phyloP scores from a whole-genome alignment of 2,113 vertebrate genomes.

The Symphodus melops region DNA sequence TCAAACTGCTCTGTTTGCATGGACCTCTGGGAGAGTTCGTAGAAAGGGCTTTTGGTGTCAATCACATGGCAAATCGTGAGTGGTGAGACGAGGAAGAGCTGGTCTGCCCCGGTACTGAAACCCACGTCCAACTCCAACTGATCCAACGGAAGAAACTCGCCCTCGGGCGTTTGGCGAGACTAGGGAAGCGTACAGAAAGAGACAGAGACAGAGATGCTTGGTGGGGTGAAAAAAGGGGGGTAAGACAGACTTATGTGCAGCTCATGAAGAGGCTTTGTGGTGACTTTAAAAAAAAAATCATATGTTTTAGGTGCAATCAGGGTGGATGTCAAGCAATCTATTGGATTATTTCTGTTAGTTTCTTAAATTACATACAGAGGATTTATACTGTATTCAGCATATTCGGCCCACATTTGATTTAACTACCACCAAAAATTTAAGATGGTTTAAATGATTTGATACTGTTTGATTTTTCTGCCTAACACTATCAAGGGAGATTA shows the following conservation, averaged over 20 bases:
- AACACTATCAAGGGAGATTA: background rate
- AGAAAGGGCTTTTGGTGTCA: conserved; percentile 98
- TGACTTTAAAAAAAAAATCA: conserved; percentile 56
- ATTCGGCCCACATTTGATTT: conserved; percentile 8
- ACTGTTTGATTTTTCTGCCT: background rate
- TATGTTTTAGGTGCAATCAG: conserved; percentile 63
- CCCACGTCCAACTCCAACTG: conserved; percentile 99
- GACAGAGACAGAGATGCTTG: conserved; percentile 46
- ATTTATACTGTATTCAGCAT: background rate
- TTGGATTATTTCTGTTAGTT: background rate
- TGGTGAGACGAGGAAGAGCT: conserved; percentile 98
- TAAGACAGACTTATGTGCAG: conserved; percentile 61
- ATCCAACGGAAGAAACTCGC: conserved; percentile 97
- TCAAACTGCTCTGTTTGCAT: conserved; percentile 99
- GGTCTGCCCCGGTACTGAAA: conserved; percentile 98
- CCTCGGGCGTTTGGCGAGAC: conserved; percentile 99
- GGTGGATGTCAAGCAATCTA: conserved; percentile 57
- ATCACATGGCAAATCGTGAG: conserved; percentile 99
- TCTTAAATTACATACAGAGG: too few relatives aligned
- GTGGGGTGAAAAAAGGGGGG: conserved; percentile 9
- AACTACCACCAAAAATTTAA: background rate
- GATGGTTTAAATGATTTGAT: background rate
- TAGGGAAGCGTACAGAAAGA: conserved; percentile 81
- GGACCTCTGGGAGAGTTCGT: conserved; percentile 96
- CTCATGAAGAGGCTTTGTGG: conserved; percentile 59